phyloP scores from a whole-genome alignment of 2,888 invertebrate species.

The Drosophila kuntzei region DNA sequence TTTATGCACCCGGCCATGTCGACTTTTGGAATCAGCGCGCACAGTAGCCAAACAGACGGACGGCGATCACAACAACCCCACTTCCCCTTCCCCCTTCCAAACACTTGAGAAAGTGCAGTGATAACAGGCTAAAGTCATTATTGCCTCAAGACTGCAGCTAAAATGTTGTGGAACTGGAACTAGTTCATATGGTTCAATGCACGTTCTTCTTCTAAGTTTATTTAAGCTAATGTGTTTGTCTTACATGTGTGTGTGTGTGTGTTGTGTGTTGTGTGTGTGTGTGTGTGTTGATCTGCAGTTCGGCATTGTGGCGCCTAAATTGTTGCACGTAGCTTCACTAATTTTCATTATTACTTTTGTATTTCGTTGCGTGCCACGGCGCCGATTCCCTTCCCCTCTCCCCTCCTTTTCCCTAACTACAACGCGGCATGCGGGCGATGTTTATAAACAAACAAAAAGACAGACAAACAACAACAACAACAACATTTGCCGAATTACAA shows the following conservation, averaged over 20 bases:
- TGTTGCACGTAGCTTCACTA: constrained; percentile 72
- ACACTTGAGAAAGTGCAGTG: constrained; percentile 75
- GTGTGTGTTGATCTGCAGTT: constrained; percentile 26
- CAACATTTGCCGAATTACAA: constrained; percentile 33
- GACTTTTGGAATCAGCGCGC: constrained; percentile 77
- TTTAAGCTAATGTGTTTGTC: constrained; percentile 51
- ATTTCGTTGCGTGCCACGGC: constrained; percentile 63
- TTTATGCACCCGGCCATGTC: constrained; percentile 72
- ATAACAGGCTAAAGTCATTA: constrained; percentile 50
- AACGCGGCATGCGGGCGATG: constrained; percentile 50
- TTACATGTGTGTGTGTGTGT: not conserved
- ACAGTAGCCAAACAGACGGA: constrained; percentile 66
- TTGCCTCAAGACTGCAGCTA: constrained; percentile 12
- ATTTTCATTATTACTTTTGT: constrained; percentile 64
- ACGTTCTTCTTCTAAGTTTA: constrained; percentile 59
- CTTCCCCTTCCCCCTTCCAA: not conserved
- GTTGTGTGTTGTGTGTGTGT: constrained; percentile 7
- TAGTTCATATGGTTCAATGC: constrained; percentile 37
- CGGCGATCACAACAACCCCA: constrained; percentile 4
- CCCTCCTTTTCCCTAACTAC: not conserved
- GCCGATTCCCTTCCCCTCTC: constrained; percentile 42
- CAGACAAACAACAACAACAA: constrained; percentile 34
- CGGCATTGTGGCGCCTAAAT: constrained; percentile 71
- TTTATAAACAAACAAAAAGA: constrained; percentile 68
- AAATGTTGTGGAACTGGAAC: constrained; percentile 26